These are phyloP conservation scores for Sylvilagus bachmani DNA, from an alignment of 2,113 vertebrate genomes.

Conservation along the genomic window DNA sequence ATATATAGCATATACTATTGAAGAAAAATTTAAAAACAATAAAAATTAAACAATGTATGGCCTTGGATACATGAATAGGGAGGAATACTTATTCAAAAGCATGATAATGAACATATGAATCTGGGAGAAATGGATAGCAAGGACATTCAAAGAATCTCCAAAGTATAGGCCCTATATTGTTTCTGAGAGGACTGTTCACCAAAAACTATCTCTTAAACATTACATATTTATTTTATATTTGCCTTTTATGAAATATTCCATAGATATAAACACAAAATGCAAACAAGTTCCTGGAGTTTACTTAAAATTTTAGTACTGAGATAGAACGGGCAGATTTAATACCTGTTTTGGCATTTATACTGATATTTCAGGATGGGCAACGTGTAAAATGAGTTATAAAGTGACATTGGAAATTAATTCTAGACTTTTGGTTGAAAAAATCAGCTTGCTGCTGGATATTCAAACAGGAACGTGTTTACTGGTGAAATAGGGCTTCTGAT, in stretches of 20 bases:
- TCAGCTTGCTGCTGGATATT: background rate
- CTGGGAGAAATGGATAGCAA: background rate
- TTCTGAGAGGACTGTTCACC: background rate
- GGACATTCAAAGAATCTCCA: background rate
- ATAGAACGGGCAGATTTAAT: background rate
- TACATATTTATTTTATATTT: background rate
- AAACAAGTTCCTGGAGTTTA: background rate
- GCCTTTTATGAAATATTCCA: background rate
- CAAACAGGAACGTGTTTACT: background rate
- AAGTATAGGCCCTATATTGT: background rate
- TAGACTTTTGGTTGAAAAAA: background rate
- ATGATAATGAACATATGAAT: background rate
- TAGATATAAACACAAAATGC: background rate
- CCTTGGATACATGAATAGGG: background rate
- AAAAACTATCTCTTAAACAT: background rate
- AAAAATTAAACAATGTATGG: background rate
- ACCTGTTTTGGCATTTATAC: background rate
- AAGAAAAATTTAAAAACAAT: background rate
- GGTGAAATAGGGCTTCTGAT: background rate
- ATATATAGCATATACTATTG: background rate
- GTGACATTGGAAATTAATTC: background rate
- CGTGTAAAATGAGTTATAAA: background rate
- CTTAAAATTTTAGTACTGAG: background rate
- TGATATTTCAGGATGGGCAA: background rate
- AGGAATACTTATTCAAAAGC: background rate